Base-by-base conservation (phyloP, 2,797 vertebrate species). In the Menidia menidia region DNA sequence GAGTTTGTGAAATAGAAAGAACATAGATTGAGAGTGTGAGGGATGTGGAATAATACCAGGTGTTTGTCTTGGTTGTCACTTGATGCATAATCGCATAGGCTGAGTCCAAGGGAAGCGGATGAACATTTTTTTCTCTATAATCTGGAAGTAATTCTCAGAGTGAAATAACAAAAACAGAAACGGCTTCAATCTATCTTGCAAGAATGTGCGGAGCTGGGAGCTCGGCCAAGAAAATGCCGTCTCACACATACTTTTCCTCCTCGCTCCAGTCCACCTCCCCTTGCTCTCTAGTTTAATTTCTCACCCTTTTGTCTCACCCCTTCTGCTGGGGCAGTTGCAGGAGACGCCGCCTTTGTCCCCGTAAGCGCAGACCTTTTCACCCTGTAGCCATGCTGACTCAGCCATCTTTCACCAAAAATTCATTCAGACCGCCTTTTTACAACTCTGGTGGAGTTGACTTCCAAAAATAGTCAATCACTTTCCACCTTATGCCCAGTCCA, bases 61-160 rank as follows among this genome's bases (percentile, higher is more conserved):
- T 83, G 76, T 86, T 86, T 83, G 85, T 81, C 70, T 79, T 70
- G 76, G 78, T 82, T 68, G 79, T 75, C 61, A 59, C 60, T 72
- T 8, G 32, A 11, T 45, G 61, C 68, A 51, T 68, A 77, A 81
- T 82, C 84, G 75, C 68, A 55, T 42, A 11, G 64, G 44, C 74
- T 2, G 45, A 51, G 66, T 78, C 72, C 60, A 51, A 66, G 66
- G 69, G 72, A 84, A 78, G 84, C 51, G 81, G 76, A 32, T 25
- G 65, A 82, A 76, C 87, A 89, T 80, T 81, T 88, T 86, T 58
- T 85, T 64, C 75, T 82, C 61, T 78, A 14, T 78, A 79, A 88
- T 86, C 84, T 83, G 78, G 73, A 76, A 82, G 83, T 85, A 81
- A 85, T 87, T 87, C 81, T 52, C 71, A 58, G 70, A 45, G 73